Conservation (phyloP, 2,888 invertebrate species). For the Nemotelus nigrinus region DNA sequence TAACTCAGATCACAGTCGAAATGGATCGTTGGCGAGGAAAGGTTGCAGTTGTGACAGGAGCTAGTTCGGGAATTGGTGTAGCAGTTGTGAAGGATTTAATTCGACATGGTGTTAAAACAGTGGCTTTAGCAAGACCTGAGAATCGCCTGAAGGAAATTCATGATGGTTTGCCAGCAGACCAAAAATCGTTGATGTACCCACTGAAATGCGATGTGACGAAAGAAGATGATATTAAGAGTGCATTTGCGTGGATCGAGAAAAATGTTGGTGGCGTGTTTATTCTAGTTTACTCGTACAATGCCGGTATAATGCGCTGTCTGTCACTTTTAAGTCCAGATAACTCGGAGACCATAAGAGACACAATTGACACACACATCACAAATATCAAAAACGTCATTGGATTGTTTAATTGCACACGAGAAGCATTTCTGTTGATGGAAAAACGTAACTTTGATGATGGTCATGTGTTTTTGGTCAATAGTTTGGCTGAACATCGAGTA, state of each 20-base stretch:
- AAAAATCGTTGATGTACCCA: background rate
- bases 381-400: slow-evolving; percentile 63
- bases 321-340: slow-evolving; percentile 51
- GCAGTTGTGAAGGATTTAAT: slow-evolving; percentile 64
- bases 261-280: slow-evolving; percentile 69
- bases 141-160: slow-evolving; percentile 60
- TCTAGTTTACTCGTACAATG: slow-evolving; percentile 71
- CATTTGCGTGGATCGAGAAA: slow-evolving; percentile 67
- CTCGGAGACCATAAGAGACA: slow-evolving; percentile 56
- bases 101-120: slow-evolving; percentile 66
- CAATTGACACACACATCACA: slow-evolving; percentile 57
- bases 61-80: slow-evolving; percentile 69
- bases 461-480: slow-evolving; percentile 66
- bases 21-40: slow-evolving; percentile 60
- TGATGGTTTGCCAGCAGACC: background rate
- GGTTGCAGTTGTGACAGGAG: slow-evolving; percentile 72
- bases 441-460: slow-evolving; percentile 63
- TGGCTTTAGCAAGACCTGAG: slow-evolving; percentile 67
- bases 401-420: slow-evolving; percentile 65
- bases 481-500: slow-evolving; percentile 59
- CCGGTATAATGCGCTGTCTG: slow-evolving; percentile 63
- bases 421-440: slow-evolving; percentile 67
- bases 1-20: background rate
- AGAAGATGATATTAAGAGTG: slow-evolving; percentile 67
- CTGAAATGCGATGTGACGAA: slow-evolving; percentile 67